phyloP scores from a whole-genome alignment of 2,797 vertebrate genomes.

The Silurus aristotelis region DNA sequence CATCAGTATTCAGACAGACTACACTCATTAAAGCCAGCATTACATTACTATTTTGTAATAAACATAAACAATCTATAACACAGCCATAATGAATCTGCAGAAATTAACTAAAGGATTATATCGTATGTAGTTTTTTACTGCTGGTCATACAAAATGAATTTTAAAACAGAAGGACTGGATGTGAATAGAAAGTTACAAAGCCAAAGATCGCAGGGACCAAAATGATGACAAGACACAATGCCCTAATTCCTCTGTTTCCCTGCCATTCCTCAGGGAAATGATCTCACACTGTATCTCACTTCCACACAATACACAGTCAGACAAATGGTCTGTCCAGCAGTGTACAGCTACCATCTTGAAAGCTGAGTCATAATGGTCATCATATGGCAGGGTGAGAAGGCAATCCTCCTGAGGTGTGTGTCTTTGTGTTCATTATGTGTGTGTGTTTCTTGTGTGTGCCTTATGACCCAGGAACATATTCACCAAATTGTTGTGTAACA shows the following conservation, averaged over 20 bases:
- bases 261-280: conserved; percentile 44
- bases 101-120: background rate
- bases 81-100: too few relatives aligned
- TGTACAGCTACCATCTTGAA: background rate
- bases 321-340: conserved; percentile 15
- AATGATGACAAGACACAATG: background rate
- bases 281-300: conserved; percentile 38
- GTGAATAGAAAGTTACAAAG: background rate
- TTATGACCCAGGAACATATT: background rate
- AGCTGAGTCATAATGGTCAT: conserved; percentile 27
- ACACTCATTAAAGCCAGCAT: background rate
- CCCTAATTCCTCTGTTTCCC: background rate
- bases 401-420: conserved; percentile 24
- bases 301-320: conserved; percentile 16
- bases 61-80: background rate
- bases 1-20: background rate
- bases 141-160: background rate
- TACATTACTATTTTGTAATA: background rate
- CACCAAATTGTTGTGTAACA: background rate
- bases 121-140: background rate
- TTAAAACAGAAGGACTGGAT: background rate
- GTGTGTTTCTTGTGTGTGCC: background rate
- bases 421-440: too few relatives aligned
- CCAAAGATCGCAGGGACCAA: background rate
- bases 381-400: background rate